Conservation (phyloP, 1,140 invertebrate species). For the Caenorhabditis remanei region DNA sequence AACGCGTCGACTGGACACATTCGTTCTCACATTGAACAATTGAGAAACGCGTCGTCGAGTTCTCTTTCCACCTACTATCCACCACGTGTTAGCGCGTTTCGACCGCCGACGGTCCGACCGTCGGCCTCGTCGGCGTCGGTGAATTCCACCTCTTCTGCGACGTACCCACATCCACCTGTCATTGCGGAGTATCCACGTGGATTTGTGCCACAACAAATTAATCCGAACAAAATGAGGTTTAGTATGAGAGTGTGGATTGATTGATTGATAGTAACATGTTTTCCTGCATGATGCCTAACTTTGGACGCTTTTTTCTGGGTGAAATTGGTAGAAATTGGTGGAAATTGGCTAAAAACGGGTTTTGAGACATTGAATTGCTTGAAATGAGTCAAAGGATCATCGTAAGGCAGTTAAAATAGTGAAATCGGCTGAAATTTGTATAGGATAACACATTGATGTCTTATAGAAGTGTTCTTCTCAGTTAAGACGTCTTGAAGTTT, state of each 20-base stretch:
- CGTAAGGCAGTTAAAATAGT: no score
- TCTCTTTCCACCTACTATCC: background rate
- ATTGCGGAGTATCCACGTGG: slow-evolving; percentile 52
- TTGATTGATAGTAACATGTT: background rate
- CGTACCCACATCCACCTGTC: background rate
- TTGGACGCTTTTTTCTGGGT: no score
- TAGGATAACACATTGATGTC: no score
- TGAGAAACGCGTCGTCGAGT: slow-evolving; percentile 23
- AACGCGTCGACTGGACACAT: slow-evolving; percentile 23
- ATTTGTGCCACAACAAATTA: slow-evolving; percentile 58
- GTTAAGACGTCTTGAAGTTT: no score
- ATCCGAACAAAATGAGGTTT: slow-evolving; percentile 62
- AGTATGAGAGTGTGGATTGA: background rate
- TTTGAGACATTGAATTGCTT: no score
- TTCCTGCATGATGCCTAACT: no score
- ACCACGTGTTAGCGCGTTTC: slow-evolving; percentile 56
- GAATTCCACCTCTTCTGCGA: background rate
- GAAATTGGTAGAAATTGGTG: no score
- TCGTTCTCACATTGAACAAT: slow-evolving; percentile 18
- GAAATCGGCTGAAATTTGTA: no score
- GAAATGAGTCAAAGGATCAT: no score
- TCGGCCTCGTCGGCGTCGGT: background rate
- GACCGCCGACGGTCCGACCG: slow-evolving; percentile 17
- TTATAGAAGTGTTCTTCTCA: no score
- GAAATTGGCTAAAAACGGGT: no score